Evolutionary conservation across 2,113 vertebrate genomes (phyloP), one percentile per base, ranked within the genome.

Genomic region (Irena cyanogastra): DNA sequence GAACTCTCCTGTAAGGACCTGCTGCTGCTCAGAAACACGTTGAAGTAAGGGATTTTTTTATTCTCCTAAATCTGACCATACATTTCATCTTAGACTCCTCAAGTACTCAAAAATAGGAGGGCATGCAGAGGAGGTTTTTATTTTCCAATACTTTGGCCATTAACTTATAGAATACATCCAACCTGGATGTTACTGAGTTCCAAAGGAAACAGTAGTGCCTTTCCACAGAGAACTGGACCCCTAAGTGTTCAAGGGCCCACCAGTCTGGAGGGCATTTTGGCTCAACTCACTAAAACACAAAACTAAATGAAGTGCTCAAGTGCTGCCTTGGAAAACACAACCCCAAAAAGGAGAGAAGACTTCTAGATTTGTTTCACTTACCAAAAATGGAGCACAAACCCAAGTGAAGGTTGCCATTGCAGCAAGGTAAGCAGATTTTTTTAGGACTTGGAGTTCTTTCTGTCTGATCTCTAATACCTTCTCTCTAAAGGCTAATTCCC

Each of bases 321-420:
- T 7, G 2, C 6, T 66, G 42, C 35, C 44, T 59, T 54, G 47
- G 33, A 86, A 86, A 89, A 39, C 30, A 21, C 4, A 35, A 78
- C 8, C 35, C 33, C 60, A 37, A 41, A 69, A 65, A 63, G 31
- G 16, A 87, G 13, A 78, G n/a, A 13, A 64, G 30, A 63, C 11
- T 54, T 74, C 18, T 35, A 82, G 33, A 83, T 69, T 61, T 77
- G 71, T 57, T 71, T 66, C 64, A 97, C 99, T 98, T 97, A 99
- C 99, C 98, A 99, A 97, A 97, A 99, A 99, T 2, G 99, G 99
- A 13, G 99, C 99, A 83, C 99, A 99, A 93, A 99, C 98, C 99
- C 99, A 99, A 54, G 99, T 99, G 98, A 99, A 99, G 60, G 99
- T 99, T 71, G 98, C 98, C 39, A 99, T 12, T 1, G 99, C 99